Percentiles rank a stretch among this genome's conserved stretches.
phyloP scores from a whole-genome alignment of 2,797 vertebrate genomes.

The Arremon brunneinucha region DNA sequence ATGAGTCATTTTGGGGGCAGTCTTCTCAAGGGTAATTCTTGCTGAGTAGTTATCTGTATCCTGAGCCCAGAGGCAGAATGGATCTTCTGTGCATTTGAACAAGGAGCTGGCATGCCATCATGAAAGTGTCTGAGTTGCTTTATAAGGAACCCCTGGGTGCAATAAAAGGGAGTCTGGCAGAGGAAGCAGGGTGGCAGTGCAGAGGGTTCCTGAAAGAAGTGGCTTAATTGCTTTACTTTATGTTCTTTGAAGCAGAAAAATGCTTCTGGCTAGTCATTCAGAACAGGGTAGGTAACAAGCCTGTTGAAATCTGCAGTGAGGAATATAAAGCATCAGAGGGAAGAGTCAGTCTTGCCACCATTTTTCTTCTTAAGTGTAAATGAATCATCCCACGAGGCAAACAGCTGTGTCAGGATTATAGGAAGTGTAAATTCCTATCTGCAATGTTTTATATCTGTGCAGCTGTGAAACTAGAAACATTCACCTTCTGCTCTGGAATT shows the following conservation, averaged over 20 bases:
- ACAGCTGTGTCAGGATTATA: slow-evolving; percentile 18
- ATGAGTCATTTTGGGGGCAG: neutral
- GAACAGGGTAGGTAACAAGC: slow-evolving; percentile 2
- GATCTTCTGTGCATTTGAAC: neutral
- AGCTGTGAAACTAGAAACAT: slow-evolving; percentile 1
- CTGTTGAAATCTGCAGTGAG: neutral
- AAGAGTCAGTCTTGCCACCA: neutral
- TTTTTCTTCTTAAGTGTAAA: slow-evolving; percentile 30
- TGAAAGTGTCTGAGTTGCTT: slow-evolving; percentile 18
- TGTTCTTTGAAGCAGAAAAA: slow-evolving; percentile 40
- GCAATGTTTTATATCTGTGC: neutral
- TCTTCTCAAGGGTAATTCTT: neutral
- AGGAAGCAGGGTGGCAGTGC: neutral
- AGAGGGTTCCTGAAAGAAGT: slow-evolving; percentile 4
- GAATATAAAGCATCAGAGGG: neutral
- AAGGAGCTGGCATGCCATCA: neutral
- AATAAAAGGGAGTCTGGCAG: neutral
- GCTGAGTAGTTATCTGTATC: neutral
- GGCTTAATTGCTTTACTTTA: slow-evolving; percentile 43
- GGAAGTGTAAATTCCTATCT: slow-evolving; percentile 28
- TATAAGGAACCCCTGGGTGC: neutral
- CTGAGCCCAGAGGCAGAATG: neutral
- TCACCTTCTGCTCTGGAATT: slow-evolving; percentile 21
- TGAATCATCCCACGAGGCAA: neutral
- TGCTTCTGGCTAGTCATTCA: neutral